Evolutionary conservation across 1,140 invertebrate genomes (phyloP), one percentile per base, ranked within the genome.

Genomic region (Monochamus saltuarius): DNA sequence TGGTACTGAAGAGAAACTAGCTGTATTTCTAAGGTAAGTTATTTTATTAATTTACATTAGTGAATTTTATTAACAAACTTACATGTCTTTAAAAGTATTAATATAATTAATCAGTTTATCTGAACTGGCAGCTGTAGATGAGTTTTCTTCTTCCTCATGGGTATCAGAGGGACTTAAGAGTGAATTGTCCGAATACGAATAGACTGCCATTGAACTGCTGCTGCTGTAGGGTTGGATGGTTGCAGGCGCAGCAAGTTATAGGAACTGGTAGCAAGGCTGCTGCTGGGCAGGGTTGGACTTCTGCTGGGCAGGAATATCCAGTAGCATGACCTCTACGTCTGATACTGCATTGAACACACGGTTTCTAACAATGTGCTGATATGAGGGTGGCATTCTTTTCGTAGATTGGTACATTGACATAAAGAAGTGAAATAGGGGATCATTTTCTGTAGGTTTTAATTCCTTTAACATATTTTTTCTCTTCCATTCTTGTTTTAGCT

Each of bases 401-500:
- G 40, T 56, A 29, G 9, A 29, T 22, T 56, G 10, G 22, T 56
- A 56, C 54, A 56, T 56, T 7, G 34, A 38, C 7, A 56, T 29
- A 7, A 56, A 56, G 13, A 56, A 56, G 37, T 56, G 42, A 45
- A 43, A 56, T 29, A 56, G 34, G 7, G 54, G 40, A 56, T 56
- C 54, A 45, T 56, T 43, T 45, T 56, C n/a, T 14, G 35, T 34
- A 39, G 38, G n/a, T n/a, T 35, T 34, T 36, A 51, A 37, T 35
- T 51, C 49, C 7, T 51, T 51, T 16, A 11, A 16, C 11, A 35
- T 34, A 35, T 2, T 37, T 35, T 10, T 13, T 13, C 14, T 35
- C 29, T 22, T 51, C 35, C 29, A 13, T n/a, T 2, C 35, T 51
- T 22, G n/a, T 22, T 35, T 13, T 51, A 35, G 16, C 22, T 22